A percentile compares a stretch with the other conserved stretches of the same genome.
Conservation (phyloP, 2,888 invertebrate genomes). For the Vesta saturnalis region DNA sequence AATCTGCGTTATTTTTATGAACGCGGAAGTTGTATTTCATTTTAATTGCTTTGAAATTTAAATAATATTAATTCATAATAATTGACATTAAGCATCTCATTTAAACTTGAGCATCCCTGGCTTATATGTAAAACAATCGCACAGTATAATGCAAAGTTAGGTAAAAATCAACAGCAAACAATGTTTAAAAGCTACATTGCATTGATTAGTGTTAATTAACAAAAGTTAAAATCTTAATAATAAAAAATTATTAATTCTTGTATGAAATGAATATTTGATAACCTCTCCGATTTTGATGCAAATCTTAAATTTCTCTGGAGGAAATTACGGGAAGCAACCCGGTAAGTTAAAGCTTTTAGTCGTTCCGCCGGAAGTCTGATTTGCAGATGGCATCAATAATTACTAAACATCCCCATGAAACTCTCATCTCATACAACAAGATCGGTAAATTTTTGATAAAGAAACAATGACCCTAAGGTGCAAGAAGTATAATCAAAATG, state of each 20-base stretch:
- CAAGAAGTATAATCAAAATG: conserved; percentile 43
- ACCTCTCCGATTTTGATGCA: conserved; percentile 15
- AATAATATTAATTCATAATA: too few relatives aligned
- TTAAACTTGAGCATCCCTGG: too few relatives aligned
- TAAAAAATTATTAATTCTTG: not conserved
- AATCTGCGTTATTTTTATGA: too few relatives aligned
- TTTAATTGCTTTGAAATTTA: too few relatives aligned
- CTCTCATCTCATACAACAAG: conserved; percentile 44
- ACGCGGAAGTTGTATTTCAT: too few relatives aligned
- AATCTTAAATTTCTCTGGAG: conserved; percentile 41
- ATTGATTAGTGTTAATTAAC: too few relatives aligned
- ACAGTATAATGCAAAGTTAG: too few relatives aligned
- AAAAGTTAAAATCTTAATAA: too few relatives aligned
- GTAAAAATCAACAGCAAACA: too few relatives aligned
- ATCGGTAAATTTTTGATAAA: conserved; percentile 45
- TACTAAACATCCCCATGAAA: conserved; percentile 42
- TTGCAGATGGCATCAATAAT: conserved; percentile 51
- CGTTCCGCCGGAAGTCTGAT: conserved; percentile 48
- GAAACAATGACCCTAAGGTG: conserved; percentile 30
- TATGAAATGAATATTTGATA: conserved; percentile 37
- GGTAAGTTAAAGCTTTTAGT: conserved; percentile 42
- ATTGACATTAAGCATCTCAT: too few relatives aligned
- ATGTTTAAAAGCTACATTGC: too few relatives aligned
- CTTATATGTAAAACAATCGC: too few relatives aligned
- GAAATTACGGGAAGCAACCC: conserved; percentile 48